Percentiles rank a stretch among this genome's conserved stretches.
These are phyloP conservation scores for Scelioninae gen. 2 DNA, from an alignment of 2,888 invertebrate genomes.

Conservation along the genomic window DNA sequence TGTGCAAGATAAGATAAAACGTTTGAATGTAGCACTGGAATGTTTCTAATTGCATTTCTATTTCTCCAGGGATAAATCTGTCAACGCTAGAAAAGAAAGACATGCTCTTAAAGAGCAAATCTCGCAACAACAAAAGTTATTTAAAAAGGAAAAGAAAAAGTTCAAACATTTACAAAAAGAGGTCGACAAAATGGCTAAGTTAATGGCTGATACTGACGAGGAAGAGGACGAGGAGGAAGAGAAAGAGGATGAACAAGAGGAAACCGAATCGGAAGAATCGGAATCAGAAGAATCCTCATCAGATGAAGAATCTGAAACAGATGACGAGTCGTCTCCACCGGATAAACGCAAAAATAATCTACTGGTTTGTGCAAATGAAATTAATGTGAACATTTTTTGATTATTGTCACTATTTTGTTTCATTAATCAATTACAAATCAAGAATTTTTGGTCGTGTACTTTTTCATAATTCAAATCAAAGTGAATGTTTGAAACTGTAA, in stretches of 20 bases:
- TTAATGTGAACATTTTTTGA: no score
- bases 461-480: no score
- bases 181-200: slow-evolving; percentile 92
- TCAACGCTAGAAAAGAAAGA: slow-evolving; percentile 86
- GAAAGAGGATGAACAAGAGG: slow-evolving; percentile 76
- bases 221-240: slow-evolving; percentile 79
- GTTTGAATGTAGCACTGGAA: background rate
- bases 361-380: slow-evolving; percentile 65
- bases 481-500: no score
- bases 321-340: slow-evolving; percentile 80
- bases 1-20: background rate
- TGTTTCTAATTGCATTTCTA: background rate
- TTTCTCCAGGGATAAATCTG: slow-evolving; percentile 79
- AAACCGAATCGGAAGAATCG: slow-evolving; percentile 74
- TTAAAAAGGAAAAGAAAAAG: slow-evolving; percentile 88
- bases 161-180: slow-evolving; percentile 90
- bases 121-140: slow-evolving; percentile 86
- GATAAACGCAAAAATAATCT: slow-evolving; percentile 71
- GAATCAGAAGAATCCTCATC: slow-evolving; percentile 76
- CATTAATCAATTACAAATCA: no score
- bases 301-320: slow-evolving; percentile 78
- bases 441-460: no score
- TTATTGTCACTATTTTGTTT: no score
- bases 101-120: slow-evolving; percentile 86
- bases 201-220: slow-evolving; percentile 88